Evolutionary conservation across 2,888 invertebrate genomes (phyloP).

Genomic region (Cephus pulcher): DNA sequence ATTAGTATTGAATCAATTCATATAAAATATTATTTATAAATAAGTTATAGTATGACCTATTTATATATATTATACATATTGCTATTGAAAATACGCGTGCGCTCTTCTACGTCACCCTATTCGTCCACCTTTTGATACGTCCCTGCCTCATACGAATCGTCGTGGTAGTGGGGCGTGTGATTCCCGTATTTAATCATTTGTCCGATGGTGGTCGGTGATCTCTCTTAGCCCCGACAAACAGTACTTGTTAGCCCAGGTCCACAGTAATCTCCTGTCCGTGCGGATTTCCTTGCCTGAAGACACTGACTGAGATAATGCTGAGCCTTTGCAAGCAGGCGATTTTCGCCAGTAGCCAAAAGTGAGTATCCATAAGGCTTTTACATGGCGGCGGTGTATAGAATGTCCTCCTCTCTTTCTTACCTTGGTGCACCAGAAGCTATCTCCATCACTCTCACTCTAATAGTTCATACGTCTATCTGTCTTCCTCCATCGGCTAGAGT

Average conservation of each 20-base stretch:
- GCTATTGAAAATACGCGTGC: not conserved
- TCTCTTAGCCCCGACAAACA: slow-evolving; percentile 33
- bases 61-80: not conserved
- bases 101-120: not conserved
- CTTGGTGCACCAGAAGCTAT: not conserved
- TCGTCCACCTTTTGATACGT: not conserved
- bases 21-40: not conserved
- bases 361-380: slow-evolving; percentile 38
- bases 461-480: not conserved
- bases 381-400: not conserved
- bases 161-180: not conserved
- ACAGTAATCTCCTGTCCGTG: not conserved
- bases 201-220: slow-evolving; percentile 42
- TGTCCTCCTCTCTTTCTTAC: not conserved
- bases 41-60: not conserved
- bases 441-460: not conserved
- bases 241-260: not conserved
- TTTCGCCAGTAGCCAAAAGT: slow-evolving; percentile 60
- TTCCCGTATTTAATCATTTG: slow-evolving; percentile 37
- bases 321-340: slow-evolving; percentile 56
- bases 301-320: slow-evolving; percentile 48
- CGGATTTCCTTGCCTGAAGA: not conserved
- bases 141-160: not conserved
- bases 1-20: not conserved
- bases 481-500: not conserved